phyloP scores from a whole-genome alignment of 2,113 vertebrate species.

The Colaptes auratus region DNA sequence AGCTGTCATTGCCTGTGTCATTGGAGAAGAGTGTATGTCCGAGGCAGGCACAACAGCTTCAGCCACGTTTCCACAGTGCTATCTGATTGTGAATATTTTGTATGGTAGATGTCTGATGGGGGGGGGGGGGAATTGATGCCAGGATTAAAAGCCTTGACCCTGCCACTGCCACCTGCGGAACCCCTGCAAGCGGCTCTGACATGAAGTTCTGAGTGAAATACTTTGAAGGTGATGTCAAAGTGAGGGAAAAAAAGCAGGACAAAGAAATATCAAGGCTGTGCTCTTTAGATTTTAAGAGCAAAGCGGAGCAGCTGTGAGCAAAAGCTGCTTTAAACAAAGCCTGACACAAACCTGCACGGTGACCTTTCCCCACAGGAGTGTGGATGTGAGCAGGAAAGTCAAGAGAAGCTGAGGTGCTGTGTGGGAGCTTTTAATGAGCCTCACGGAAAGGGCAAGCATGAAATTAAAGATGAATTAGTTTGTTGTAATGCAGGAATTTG shows the following conservation, averaged over 20 bases:
- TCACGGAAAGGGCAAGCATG: slow-evolving; percentile 1
- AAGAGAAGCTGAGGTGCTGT: not conserved
- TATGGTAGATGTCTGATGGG: not conserved
- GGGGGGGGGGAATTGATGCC: not conserved
- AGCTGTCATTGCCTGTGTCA: not conserved
- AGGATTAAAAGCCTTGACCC: not conserved
- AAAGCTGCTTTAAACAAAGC: slow-evolving; percentile 3
- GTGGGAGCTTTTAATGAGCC: not conserved
- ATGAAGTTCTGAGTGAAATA: not conserved
- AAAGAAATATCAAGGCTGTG: not conserved
- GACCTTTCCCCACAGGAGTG: not conserved
- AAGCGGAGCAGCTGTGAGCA: not conserved
- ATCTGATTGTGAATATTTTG: not conserved
- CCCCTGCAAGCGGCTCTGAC: not conserved
- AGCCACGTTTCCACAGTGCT: not conserved
- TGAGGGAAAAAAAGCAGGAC: not conserved
- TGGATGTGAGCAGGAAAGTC: not conserved
- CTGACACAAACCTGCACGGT: not conserved
- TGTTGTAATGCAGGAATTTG: not conserved
- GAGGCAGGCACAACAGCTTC: not conserved
- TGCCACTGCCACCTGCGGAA: not conserved
- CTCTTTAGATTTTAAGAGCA: not conserved
- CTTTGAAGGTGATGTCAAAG: slow-evolving; percentile 5
- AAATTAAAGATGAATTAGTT: slow-evolving; percentile 1
- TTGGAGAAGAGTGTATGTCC: not conserved